Evolutionary conservation across 35 echinoderm and acorn worm genomes (phyloP).

Genomic region (Nesometra sesokonis): DNA sequence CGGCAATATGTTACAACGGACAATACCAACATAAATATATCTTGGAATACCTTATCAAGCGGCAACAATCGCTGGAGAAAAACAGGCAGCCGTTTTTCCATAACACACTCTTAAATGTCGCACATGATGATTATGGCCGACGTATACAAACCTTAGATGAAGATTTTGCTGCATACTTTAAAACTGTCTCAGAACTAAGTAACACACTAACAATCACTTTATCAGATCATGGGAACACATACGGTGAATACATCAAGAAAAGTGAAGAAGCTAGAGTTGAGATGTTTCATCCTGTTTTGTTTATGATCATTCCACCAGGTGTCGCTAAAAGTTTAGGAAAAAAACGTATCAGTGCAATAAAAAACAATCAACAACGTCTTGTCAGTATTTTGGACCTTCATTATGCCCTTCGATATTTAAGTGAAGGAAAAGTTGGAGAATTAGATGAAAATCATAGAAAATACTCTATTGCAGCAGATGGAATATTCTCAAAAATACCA

Average conservation of each 20-base stretch:
- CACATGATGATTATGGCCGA: conserved; percentile 52
- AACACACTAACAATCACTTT: conserved; percentile 66
- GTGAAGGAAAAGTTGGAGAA: not conserved
- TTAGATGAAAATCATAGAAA: not conserved
- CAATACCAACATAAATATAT: conserved; percentile 68
- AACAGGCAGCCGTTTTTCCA: conserved; percentile 51
- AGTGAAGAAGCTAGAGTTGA: conserved; percentile 59
- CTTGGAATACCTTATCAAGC: conserved; percentile 44
- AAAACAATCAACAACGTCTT: conserved; percentile 50
- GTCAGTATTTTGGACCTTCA: conserved; percentile 68
- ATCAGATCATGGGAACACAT: conserved; percentile 83
- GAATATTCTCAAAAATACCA: conserved; percentile 33
- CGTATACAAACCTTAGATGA: conserved; percentile 53
- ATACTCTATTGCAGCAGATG: conserved; percentile 33
- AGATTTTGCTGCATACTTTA: conserved; percentile 49
- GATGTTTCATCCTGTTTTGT: conserved; percentile 68
- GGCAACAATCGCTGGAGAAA: conserved; percentile 18
- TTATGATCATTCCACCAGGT: conserved; percentile 43
- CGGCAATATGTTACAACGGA: conserved; percentile 64
- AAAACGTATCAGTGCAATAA: conserved; percentile 13
- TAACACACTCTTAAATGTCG: conserved; percentile 45
- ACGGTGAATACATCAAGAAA: conserved; percentile 45
- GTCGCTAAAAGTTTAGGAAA: conserved; percentile 21
- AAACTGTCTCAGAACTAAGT: conserved; percentile 16
- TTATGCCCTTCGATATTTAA: conserved; percentile 39